A percentile compares a stretch with the other conserved stretches of the same genome.
Evolutionary conservation across 2,888 invertebrate genomes (phyloP).

Genomic region (Drosophila ezoana): DNA sequence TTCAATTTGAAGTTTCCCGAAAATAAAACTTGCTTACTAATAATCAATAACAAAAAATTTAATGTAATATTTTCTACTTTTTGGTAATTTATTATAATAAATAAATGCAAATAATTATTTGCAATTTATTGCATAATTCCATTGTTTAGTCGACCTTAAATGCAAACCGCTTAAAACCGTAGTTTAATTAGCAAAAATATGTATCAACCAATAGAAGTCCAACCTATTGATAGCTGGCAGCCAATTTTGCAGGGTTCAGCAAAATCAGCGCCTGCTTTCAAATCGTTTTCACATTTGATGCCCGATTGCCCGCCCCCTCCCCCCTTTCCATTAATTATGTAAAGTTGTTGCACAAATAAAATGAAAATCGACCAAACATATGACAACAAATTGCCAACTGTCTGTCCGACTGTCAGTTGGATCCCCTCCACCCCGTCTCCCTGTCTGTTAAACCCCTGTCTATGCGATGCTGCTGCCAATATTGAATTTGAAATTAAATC

Average conservation of each 20-base stretch:
- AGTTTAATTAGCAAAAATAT: conserved; percentile 15
- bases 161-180: background rate
- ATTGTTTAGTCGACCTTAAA: background rate
- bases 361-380: conserved; percentile 66
- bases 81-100: too few species aligned
- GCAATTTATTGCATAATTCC: background rate
- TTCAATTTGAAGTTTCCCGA: too few species aligned
- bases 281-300: conserved; percentile 53
- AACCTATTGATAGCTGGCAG: background rate
- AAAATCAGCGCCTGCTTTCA: conserved; percentile 38
- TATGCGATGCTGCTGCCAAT: conserved; percentile 62
- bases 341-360: conserved; percentile 70
- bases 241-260: conserved; percentile 9
- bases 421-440: conserved; percentile 1
- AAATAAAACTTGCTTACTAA: too few species aligned
- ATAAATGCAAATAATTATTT: background rate
- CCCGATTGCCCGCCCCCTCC: background rate
- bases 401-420: conserved; percentile 8
- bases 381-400: conserved; percentile 68
- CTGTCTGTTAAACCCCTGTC: conserved; percentile 18
- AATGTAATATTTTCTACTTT: too few species aligned
- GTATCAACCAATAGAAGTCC: conserved; percentile 7
- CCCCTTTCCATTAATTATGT: conserved; percentile 67
- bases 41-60: too few species aligned
- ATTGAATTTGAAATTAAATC: conserved; percentile 81